Evolutionary conservation across 2,113 vertebrate species (phyloP).

Genomic region (Ageneiosus marmoratus): DNA sequence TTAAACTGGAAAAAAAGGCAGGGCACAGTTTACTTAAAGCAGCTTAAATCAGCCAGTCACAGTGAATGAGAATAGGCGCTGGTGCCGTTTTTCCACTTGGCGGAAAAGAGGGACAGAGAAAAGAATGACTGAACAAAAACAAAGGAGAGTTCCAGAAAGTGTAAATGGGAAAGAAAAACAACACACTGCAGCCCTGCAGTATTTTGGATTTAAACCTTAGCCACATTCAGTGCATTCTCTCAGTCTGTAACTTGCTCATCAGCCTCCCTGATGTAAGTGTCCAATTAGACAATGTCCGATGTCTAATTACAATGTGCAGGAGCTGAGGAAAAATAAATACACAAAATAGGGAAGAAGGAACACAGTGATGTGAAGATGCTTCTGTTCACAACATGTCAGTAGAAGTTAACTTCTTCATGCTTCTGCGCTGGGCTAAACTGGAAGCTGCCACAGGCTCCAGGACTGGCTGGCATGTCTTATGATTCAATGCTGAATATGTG

Average conservation of each 20-base stretch:
- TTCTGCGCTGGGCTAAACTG: constrained; percentile 91
- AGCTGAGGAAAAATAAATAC: constrained; percentile 30
- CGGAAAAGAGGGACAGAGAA: constrained; percentile 17
- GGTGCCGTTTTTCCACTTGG: constrained; percentile 65
- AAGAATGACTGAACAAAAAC: not conserved
- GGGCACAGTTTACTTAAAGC: constrained; percentile 73
- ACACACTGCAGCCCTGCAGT: constrained; percentile 42
- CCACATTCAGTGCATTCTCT: constrained; percentile 13
- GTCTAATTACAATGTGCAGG: constrained; percentile 19
- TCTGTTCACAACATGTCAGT: constrained; percentile 86
- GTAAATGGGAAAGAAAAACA: constrained; percentile 8
- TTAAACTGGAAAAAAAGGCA: constrained; percentile 14
- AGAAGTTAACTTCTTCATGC: constrained; percentile 96
- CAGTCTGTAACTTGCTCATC: constrained; percentile 16
- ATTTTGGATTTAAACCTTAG: constrained; percentile 14
- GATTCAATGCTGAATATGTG: constrained; percentile 90
- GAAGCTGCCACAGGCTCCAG: constrained; percentile 95
- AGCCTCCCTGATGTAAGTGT: constrained; percentile 39
- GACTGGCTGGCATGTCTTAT: constrained; percentile 91
- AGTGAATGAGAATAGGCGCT: constrained; percentile 77
- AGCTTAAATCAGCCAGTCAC: constrained; percentile 76
- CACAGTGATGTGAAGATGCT: constrained; percentile 62
- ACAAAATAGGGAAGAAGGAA: constrained; percentile 18
- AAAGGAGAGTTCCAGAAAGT: constrained; percentile 15
- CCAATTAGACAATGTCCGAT: constrained; percentile 4